Evolutionary conservation across 1,140 invertebrate species (phyloP).

Genomic region (Trichoplusia ni): DNA sequence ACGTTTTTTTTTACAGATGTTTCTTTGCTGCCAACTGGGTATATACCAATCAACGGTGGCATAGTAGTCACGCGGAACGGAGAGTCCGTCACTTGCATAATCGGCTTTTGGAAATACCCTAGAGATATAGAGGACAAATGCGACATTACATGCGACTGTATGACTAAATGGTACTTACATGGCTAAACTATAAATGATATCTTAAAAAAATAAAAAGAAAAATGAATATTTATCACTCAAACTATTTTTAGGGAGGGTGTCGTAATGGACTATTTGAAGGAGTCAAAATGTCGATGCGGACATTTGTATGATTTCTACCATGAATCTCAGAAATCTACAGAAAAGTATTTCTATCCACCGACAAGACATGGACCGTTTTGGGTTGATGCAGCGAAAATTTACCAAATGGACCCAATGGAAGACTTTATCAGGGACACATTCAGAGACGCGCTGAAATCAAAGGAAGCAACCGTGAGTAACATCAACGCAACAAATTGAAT

Average conservation of each 20-base stretch:
- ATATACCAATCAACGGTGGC: constrained; percentile 63
- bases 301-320: constrained; percentile 67
- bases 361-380: constrained; percentile 51
- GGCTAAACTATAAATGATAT: no score
- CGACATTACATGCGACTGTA: constrained; percentile 55
- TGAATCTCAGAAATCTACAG: constrained; percentile 43
- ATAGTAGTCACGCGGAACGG: constrained; percentile 30
- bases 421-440: constrained; percentile 68
- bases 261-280: constrained; percentile 56
- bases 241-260: constrained; percentile 52
- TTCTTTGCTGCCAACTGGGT: constrained; percentile 60
- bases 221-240: no score
- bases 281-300: constrained; percentile 67
- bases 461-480: constrained; percentile 53
- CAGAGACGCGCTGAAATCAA: constrained; percentile 52
- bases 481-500: no score
- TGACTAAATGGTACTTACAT: constrained; percentile 64
- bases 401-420: constrained; percentile 62
- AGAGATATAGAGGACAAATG: constrained; percentile 50
- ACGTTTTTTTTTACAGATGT: constrained; percentile 47
- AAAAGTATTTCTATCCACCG: constrained; percentile 64
- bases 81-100: constrained; percentile 45
- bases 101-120: constrained; percentile 64
- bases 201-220: not conserved
- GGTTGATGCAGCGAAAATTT: constrained; percentile 66